Percentiles rank a stretch among this genome's conserved stretches.
These are phyloP conservation scores for Cynopterus sphinx DNA, from an alignment of 2,797 vertebrate genomes.

Conservation along the genomic window DNA sequence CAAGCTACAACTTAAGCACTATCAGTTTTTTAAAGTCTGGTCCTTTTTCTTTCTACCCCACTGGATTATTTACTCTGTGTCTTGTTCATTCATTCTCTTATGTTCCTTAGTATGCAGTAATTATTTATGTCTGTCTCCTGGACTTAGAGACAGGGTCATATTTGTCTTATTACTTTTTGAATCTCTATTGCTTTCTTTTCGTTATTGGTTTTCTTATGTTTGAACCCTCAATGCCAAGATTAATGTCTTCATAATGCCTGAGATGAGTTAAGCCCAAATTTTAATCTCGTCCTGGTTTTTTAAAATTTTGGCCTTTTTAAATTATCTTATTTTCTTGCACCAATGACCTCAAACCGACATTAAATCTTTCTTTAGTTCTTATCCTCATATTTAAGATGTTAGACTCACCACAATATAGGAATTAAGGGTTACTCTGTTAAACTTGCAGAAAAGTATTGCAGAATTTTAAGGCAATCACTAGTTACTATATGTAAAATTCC, in stretches of 20 bases:
- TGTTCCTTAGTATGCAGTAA: neutral
- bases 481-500: neutral
- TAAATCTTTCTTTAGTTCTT: slow-evolving; percentile 3
- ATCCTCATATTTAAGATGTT: slow-evolving; percentile 38
- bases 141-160: slow-evolving; percentile 11
- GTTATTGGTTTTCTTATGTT: neutral
- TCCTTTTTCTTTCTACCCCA: neutral
- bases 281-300: neutral
- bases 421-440: neutral
- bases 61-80: neutral
- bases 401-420: neutral
- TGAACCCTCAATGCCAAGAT: neutral
- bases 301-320: slow-evolving; percentile 22
- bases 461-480: slow-evolving; percentile 18
- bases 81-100: neutral
- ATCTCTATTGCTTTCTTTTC: slow-evolving; percentile 11
- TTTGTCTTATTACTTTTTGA: slow-evolving; percentile 35
- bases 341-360: neutral
- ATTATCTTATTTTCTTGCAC: neutral
- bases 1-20: neutral
- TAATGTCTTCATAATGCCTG: slow-evolving; percentile 11
- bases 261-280: slow-evolving; percentile 36
- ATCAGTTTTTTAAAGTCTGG: neutral
- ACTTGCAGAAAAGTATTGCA: neutral
- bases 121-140: slow-evolving; percentile 7